Conservation (phyloP, 2,888 invertebrate genomes). For the Clusia tigrina region DNA sequence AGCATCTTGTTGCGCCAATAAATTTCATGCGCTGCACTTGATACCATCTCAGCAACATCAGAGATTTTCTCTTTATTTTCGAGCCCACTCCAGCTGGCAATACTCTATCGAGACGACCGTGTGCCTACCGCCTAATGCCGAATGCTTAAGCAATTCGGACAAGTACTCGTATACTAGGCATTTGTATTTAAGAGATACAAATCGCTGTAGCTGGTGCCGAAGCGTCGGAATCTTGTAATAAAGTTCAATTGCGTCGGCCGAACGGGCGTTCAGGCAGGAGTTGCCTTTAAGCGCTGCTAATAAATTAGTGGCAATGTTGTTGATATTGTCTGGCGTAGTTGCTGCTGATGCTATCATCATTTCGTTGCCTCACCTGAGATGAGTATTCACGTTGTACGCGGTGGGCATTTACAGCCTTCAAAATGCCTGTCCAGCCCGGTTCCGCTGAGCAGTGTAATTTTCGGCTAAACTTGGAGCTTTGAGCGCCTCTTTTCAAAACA, state of each 20-base stretch:
- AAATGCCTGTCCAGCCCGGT: no score
- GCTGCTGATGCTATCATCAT: neutral
- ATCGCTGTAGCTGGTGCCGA: slow-evolving; percentile 2
- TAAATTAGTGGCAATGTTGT: slow-evolving; percentile 6
- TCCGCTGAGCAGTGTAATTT: neutral
- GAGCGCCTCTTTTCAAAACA: no score
- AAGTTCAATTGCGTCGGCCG: slow-evolving; percentile 1
- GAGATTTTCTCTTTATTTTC: neutral
- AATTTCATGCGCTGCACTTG: slow-evolving; percentile 10
- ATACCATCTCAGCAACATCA: neutral
- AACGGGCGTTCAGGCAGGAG: neutral
- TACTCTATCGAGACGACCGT: neutral
- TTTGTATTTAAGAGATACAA: neutral
- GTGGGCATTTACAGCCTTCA: no score
- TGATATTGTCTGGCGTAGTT: neutral
- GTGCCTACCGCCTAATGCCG: neutral
- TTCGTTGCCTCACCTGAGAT: slow-evolving; percentile 6
- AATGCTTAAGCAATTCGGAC: neutral
- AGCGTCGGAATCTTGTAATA: slow-evolving; percentile 8
- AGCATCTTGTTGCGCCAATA: slow-evolving; percentile 12
- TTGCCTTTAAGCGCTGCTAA: slow-evolving; percentile 2
- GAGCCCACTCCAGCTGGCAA: neutral
- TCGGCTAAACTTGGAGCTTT: neutral
- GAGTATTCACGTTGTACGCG: no score
- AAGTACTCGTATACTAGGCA: neutral